These are phyloP conservation scores for Ptilonorhynchus violaceus DNA, from an alignment of 2,113 vertebrate species.

Conservation along the genomic window DNA sequence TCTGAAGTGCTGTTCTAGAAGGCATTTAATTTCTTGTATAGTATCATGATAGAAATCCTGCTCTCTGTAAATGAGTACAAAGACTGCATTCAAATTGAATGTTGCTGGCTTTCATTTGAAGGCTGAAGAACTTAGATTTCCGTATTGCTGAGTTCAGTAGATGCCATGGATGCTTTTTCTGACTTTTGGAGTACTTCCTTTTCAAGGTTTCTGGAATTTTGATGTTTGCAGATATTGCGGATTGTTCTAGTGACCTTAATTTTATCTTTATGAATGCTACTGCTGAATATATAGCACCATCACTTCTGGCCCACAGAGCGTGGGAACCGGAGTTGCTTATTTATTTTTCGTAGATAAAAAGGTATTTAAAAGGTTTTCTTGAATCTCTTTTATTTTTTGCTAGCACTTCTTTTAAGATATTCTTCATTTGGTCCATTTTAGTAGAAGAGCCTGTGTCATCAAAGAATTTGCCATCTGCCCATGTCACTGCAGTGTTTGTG, in stretches of 20 bases:
- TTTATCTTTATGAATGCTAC: neutral
- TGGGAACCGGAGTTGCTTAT: too few relatives aligned
- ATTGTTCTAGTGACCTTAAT: neutral
- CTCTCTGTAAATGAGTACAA: neutral
- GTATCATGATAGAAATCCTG: neutral
- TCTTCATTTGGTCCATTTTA: neutral
- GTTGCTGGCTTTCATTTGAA: neutral
- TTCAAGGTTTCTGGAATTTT: neutral
- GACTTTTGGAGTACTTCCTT: neutral
- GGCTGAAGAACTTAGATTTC: neutral
- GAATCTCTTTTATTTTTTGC: neutral
- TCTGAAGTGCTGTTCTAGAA: neutral
- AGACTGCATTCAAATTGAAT: neutral
- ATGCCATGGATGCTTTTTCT: neutral
- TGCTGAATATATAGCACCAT: neutral
- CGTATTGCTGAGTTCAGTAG: neutral
- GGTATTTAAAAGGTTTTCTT: neutral
- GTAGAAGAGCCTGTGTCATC: neutral
- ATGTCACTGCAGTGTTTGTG: neutral
- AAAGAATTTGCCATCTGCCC: neutral
- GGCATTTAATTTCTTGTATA: neutral
- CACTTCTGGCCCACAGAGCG: too few relatives aligned
- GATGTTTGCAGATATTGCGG: rapidly evolving
- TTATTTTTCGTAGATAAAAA: neutral
- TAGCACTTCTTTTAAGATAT: neutral